Conservation (phyloP, 2,797 vertebrate species). For the Parotocinclus haroldoi region DNA sequence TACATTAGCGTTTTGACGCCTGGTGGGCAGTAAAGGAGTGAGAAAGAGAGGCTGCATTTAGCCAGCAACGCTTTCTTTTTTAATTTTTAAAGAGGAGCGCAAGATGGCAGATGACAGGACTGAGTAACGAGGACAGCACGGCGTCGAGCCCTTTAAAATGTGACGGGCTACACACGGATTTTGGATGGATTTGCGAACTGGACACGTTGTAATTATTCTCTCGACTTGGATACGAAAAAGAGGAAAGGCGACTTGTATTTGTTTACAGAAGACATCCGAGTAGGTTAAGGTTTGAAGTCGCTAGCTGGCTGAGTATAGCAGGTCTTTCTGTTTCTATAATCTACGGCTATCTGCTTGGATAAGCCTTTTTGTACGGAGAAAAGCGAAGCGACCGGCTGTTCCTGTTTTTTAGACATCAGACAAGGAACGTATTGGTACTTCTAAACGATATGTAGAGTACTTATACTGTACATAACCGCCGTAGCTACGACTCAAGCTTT, state of each 20-base stretch:
- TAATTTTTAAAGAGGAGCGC: constrained; percentile 67
- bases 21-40: constrained; percentile 58
- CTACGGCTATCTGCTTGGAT: constrained; percentile 1
- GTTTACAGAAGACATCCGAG: constrained; percentile 9
- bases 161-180: constrained; percentile 55
- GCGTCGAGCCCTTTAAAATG: constrained; percentile 72
- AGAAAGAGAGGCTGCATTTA: constrained; percentile 50
- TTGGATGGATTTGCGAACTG: constrained; percentile 49
- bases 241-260: constrained; percentile 10
- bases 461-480: constrained; percentile 12
- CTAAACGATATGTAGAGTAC: neutral
- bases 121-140: constrained; percentile 70
- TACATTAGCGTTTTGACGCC: constrained; percentile 52
- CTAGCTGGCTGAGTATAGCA: no score
- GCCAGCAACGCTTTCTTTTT: constrained; percentile 56
- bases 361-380: constrained; percentile 29
- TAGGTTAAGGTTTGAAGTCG: constrained; percentile 2
- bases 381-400: constrained; percentile 28
- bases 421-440: neutral
- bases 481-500: neutral
- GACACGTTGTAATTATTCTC: constrained; percentile 17
- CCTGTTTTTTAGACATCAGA: constrained; percentile 15
- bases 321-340: no score
- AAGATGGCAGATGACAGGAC: constrained; percentile 83
- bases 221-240: constrained; percentile 22